Base-by-base conservation (phyloP, 2,888 invertebrate genomes). In the Ptilodon capucinus region DNA sequence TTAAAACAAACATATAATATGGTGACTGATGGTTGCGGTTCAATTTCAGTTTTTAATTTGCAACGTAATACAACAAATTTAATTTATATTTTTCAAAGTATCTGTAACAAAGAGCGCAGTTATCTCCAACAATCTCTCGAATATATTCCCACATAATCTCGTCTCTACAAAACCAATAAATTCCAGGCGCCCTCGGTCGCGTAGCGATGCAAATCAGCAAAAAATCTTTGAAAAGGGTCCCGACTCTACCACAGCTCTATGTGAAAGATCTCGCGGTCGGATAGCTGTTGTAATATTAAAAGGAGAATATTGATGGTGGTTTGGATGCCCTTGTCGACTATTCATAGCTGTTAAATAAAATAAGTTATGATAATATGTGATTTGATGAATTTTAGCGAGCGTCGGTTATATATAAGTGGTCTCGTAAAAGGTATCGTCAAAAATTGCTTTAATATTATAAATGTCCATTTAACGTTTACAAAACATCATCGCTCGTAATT, bases 201-300 rank as follows among this genome's bases (percentile, higher is more conserved):
- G 35, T 19, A 18, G 38, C 38, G n/a, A 38, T 38, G 11, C 38
- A 38, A 38, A 38, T 38, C 38, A 38, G 38, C 19, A 38, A 38
- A 38, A 38, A 38, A 19, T 19, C n/a, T 16, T 11, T 19, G 38
- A 38, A 11, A 38, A 38, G 38, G 38, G 38, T 38, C 38, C 2
- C 34, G 4, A 4, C 4, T 14, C 14, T 13, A 32, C 13, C 14
- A 14, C 14, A n/a, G 7, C 13, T 13, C 13, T 13, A 14, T 32
- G 14, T 8, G 14, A 32, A 14, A 14, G 32, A n/a, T n/a, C 28
- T n/a, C 2, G 14, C n/a, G 32, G 6, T 14, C 14, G 7, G 13
- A 32, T 32, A 8, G 32, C 32, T 14, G 13, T 14, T 14, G 32
- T 14, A 32, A 14, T 32, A 32, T 32, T 32, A 8, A 14, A 32